Base-by-base conservation (phyloP, 2,113 vertebrate species). In the Vidua chalybeata region DNA sequence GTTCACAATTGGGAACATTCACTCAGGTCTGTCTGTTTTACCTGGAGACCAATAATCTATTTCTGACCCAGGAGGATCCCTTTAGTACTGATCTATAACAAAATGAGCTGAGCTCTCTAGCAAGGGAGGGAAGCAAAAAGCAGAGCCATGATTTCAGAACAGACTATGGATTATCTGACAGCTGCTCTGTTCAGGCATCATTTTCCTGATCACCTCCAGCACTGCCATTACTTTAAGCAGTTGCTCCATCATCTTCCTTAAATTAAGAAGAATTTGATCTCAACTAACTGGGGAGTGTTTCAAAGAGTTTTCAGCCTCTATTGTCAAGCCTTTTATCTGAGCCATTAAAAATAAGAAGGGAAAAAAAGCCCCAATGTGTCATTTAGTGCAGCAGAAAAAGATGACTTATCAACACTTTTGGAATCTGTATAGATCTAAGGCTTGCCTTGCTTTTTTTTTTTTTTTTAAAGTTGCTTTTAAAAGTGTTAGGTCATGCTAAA, bases 261-360 rank as follows among this genome's bases (percentile, higher is more conserved):
- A 77, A 89, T 81, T 72, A 80, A 68, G 45, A 77, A 31, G 56
- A 74, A 90, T 92, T 84, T 64, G 35, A 86, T 90, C 76, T 84
- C 62, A 71, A 2, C 55, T 82, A 90, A 68, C 37, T 63, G 61
- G 23, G 68, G 52, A 90, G 61, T 1, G 4, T 92, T 96, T 95
- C 93, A 96, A 94, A 96, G 93, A 59, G n/a, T 86, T 94, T 78
- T 49, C 85, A 92, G 76, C 37, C 61, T 92, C 90, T 96, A 52
- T 43, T 95, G 88, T 90, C 88, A 92, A 75, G 80, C 18, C 69
- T 96, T 97, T 96, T 72, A 96, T 95, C 76, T 61, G 56, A 93
- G 67, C 37, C 83, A 86, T 45, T 94, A 73, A 95, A 89, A 94
- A 78, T n/a, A 87, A 77, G 78, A 63, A 33, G 31, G 43, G 30